A percentile compares a stretch with the other conserved stretches of the same genome.
These are phyloP conservation scores for Caenorhabditis drosophilae DNA, from an alignment of 2,888 invertebrate species.

Conservation along the genomic window DNA sequence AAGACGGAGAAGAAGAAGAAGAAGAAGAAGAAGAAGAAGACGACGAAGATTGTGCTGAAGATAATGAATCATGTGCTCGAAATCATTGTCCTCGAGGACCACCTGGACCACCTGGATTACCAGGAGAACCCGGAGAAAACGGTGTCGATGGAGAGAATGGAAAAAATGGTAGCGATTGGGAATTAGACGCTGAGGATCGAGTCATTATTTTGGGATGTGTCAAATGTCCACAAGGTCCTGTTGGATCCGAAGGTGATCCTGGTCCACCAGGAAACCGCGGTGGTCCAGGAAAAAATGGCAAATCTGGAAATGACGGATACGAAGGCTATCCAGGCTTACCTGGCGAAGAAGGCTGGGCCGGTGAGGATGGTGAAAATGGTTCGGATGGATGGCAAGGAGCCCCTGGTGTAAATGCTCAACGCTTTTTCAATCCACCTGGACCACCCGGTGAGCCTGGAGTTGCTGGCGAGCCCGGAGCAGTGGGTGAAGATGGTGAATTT, in stretches of 20 bases:
- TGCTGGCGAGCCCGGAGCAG: constrained; percentile 8
- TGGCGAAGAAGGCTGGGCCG: constrained; percentile 18
- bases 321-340: constrained; percentile 28
- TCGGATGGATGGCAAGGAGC: constrained; percentile 22
- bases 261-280: constrained; percentile 32
- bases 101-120: constrained; percentile 57
- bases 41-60: constrained; percentile 15
- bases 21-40: constrained; percentile 11
- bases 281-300: constrained; percentile 12
- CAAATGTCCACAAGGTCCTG: constrained; percentile 29
- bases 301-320: constrained; percentile 27
- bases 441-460: constrained; percentile 10
- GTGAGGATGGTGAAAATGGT: constrained; percentile 23
- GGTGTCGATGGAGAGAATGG: constrained; percentile 63
- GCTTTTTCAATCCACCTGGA: constrained; percentile 14
- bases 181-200: constrained; percentile 13
- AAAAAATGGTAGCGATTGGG: constrained; percentile 45
- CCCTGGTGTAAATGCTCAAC: constrained; percentile 14
- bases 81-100: constrained; percentile 56
- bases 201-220: constrained; percentile 27
- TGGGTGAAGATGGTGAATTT: constrained; percentile 7
- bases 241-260: constrained; percentile 32
- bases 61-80: not conserved
- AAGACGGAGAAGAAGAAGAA: constrained; percentile 8
- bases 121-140: constrained; percentile 61